Percentiles rank a stretch among this genome's conserved stretches.
phyloP scores from a whole-genome alignment of 2,888 invertebrate genomes.

The Pteria penguin region DNA sequence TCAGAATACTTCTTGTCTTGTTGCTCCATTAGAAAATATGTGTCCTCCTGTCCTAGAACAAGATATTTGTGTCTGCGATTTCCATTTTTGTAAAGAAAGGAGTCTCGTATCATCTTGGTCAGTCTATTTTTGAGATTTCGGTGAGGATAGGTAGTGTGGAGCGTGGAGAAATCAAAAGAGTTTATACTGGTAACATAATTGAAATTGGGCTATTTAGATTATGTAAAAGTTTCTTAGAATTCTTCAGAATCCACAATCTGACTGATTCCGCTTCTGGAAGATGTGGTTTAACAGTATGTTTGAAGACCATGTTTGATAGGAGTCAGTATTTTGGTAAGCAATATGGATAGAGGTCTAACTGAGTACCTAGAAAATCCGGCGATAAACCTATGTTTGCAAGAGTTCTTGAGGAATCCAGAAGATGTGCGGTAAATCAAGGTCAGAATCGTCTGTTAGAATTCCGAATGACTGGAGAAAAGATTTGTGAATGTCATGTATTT shows the following conservation, averaged over 20 bases:
- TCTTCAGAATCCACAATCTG: background rate
- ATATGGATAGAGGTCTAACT: constrained; percentile 1
- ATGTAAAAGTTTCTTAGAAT: constrained; percentile 4
- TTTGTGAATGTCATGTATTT: background rate
- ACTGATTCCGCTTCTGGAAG: background rate
- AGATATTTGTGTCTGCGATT: background rate
- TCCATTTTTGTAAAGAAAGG: background rate
- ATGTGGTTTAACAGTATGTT: background rate
- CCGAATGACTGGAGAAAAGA: background rate
- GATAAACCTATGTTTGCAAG: constrained; percentile 2
- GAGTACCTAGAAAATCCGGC: constrained; percentile 6
- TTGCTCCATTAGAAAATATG: background rate
- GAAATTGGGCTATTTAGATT: background rate
- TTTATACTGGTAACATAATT: background rate
- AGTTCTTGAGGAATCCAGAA: constrained; percentile 16
- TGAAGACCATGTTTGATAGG: constrained; percentile 7
- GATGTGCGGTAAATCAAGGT: background rate
- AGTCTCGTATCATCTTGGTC: background rate
- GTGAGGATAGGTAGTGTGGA: background rate
- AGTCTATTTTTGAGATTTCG: background rate
- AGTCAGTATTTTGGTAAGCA: background rate
- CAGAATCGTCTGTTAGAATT: background rate
- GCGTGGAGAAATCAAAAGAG: no score
- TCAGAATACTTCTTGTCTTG: no score
- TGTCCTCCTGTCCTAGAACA: background rate